phyloP scores from a whole-genome alignment of 1,140 invertebrate genomes.

The Stegodyphus mimosarum region DNA sequence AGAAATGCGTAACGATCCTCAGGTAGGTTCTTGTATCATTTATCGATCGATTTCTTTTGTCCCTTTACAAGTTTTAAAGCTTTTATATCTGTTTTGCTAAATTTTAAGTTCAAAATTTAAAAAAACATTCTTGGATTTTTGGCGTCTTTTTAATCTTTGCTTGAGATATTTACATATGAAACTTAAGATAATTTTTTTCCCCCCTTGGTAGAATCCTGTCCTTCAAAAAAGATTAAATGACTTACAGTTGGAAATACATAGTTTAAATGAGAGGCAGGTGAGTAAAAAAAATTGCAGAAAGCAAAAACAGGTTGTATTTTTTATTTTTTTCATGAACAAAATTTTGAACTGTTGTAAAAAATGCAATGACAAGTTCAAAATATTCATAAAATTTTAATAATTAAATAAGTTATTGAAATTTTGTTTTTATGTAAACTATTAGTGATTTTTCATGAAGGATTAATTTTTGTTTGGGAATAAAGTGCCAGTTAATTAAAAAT shows the following conservation, averaged over 20 bases:
- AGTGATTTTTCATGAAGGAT: too few species aligned
- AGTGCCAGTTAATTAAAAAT: too few species aligned
- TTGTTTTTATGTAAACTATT: too few species aligned
- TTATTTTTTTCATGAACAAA: too few species aligned
- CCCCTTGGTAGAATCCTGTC: conserved; percentile 64
- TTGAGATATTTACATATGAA: too few species aligned
- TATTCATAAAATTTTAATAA: too few species aligned
- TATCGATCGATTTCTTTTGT: conserved; percentile 39
- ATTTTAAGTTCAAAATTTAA: neutral
- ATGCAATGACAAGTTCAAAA: too few species aligned
- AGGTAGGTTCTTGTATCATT: conserved; percentile 63
- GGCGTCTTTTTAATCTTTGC: too few species aligned
- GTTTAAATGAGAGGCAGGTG: conserved; percentile 67
- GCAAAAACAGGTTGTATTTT: too few species aligned
- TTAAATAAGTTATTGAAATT: too few species aligned
- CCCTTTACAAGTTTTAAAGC: conserved; percentile 9
- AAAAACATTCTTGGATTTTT: neutral
- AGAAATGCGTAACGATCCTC: conserved; percentile 65
- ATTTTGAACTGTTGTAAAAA: too few species aligned
- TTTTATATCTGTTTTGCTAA: conserved; percentile 3
- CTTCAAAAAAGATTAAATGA: conserved; percentile 65
- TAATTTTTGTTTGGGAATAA: too few species aligned
- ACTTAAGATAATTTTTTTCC: neutral
- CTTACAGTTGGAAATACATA: conserved; percentile 65
- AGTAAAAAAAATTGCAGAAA: neutral